Evolutionary conservation across 1,140 invertebrate species (phyloP).

Genomic region (Euwallacea fornicatus): DNA sequence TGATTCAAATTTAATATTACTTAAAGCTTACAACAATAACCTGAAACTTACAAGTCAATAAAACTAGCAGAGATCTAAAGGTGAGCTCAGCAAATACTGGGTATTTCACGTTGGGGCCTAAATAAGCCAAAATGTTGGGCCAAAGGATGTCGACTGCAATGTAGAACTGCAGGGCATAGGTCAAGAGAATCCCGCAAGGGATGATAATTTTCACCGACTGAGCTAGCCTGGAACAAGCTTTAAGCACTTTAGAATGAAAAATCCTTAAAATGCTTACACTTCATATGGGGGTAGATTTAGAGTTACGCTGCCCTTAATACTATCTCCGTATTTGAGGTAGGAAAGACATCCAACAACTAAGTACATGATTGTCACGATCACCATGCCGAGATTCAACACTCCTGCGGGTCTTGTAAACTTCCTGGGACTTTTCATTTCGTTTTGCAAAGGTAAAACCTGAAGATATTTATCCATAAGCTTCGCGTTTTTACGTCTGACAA

Average conservation of each 20-base stretch:
- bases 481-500: neutral
- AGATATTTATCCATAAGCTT: constrained; percentile 17
- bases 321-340: constrained; percentile 78
- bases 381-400: constrained; percentile 85
- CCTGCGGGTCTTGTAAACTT: constrained; percentile 75
- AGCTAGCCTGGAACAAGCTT: constrained; percentile 55
- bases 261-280: constrained; percentile 56
- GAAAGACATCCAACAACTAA: constrained; percentile 80
- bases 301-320: constrained; percentile 68
- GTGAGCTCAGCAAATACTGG: constrained; percentile 61
- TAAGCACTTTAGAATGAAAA: neutral
- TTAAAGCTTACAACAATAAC: neutral
- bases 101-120: constrained; percentile 57
- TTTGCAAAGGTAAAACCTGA: constrained; percentile 85
- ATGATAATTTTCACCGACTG: constrained; percentile 68
- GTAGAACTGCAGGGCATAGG: constrained; percentile 86
- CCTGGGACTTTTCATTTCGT: constrained; percentile 81
- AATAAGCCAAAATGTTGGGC: constrained; percentile 57
- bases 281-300: constrained; percentile 64
- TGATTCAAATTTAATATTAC: constrained; percentile 2
- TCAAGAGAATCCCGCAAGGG: constrained; percentile 73
- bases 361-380: constrained; percentile 74
- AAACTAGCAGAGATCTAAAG: constrained; percentile 66
- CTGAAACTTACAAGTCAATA: constrained; percentile 73
- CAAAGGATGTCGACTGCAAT: constrained; percentile 73